Conservation (phyloP, 1,140 invertebrate species). For the Cryptotermes secundus region DNA sequence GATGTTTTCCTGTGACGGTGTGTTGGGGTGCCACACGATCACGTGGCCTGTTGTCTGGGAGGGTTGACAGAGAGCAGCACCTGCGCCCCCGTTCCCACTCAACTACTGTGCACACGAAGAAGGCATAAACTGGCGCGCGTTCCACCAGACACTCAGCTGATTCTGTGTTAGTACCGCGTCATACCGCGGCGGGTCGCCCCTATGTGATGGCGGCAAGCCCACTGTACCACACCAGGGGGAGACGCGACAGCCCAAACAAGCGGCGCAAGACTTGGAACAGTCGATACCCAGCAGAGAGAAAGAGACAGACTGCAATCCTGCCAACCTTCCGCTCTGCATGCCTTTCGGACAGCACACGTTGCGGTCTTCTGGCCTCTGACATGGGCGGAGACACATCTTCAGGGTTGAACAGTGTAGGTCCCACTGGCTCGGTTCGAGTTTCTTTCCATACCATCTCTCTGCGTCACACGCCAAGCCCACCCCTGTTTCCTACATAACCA, state of each 20-base stretch:
- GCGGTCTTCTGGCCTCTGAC: too few species aligned
- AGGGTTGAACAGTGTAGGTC: too few species aligned
- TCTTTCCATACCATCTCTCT: too few species aligned
- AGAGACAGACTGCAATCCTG: background rate
- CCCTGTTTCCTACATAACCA: too few species aligned
- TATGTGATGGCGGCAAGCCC: background rate
- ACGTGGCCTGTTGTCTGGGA: background rate
- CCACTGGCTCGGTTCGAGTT: too few species aligned
- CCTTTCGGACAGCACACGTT: too few species aligned
- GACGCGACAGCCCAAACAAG: background rate
- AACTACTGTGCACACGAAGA: too few species aligned
- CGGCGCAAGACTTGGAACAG: background rate
- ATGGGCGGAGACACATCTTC: too few species aligned
- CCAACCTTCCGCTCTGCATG: too few species aligned
- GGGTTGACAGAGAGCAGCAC: background rate
- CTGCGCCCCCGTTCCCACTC: background rate
- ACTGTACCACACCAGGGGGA: slow-evolving; percentile 3
- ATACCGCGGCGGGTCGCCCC: background rate
- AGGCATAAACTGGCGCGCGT: too few species aligned
- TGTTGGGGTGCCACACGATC: background rate
- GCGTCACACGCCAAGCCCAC: too few species aligned
- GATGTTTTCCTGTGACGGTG: background rate
- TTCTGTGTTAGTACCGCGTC: background rate
- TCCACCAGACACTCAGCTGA: background rate
- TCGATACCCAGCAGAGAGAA: background rate